Conservation (phyloP, 2,113 vertebrate species). For the Limanda limanda region DNA sequence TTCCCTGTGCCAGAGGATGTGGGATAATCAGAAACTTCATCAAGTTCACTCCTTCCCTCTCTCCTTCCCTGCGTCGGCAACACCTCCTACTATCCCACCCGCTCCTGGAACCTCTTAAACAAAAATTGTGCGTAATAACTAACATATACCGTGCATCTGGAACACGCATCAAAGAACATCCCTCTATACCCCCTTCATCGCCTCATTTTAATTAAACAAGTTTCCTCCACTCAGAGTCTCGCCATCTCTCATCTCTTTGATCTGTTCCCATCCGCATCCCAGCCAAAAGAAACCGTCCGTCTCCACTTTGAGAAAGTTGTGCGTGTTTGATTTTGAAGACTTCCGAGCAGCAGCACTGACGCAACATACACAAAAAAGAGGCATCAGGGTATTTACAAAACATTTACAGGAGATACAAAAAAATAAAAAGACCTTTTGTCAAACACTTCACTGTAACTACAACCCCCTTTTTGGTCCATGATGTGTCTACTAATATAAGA, state of each 20-base stretch:
- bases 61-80: slow-evolving; percentile 60
- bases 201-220: slow-evolving; percentile 82
- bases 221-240: slow-evolving; percentile 66
- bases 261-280: slow-evolving; percentile 67
- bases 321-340: slow-evolving; percentile 58
- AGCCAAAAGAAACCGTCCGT: slow-evolving; percentile 49
- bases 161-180: slow-evolving; percentile 80
- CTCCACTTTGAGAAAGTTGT: slow-evolving; percentile 70
- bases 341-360: slow-evolving; percentile 33
- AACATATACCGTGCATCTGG: slow-evolving; percentile 61
- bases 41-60: slow-evolving; percentile 66
- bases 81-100: slow-evolving; percentile 62
- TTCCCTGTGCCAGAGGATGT: slow-evolving; percentile 76
- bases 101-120: slow-evolving; percentile 66
- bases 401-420: slow-evolving; percentile 21
- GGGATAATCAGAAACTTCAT: slow-evolving; percentile 80
- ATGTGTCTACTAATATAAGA: slow-evolving; percentile 45
- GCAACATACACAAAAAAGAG: slow-evolving; percentile 37
- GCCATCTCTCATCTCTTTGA: slow-evolving; percentile 78
- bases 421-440: slow-evolving; percentile 24
- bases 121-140: slow-evolving; percentile 73
- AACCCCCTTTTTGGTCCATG: slow-evolving; percentile 16
- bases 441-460: slow-evolving; percentile 42
- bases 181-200: slow-evolving; percentile 53
- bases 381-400: slow-evolving; percentile 10